phyloP scores from a whole-genome alignment of 1,140 invertebrate genomes.

The Leptinotarsa lineolata region DNA sequence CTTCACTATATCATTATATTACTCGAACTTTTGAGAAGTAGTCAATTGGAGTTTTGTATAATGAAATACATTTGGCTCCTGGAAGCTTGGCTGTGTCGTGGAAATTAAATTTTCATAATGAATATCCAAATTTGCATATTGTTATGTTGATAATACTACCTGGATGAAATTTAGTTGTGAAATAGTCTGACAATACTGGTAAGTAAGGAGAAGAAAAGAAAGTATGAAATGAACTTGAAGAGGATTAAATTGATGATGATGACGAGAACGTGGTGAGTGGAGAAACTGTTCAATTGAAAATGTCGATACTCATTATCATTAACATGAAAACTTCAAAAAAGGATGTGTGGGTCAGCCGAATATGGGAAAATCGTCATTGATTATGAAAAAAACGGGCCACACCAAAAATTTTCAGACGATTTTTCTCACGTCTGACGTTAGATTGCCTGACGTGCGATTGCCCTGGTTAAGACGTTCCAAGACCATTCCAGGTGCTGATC shows the following conservation, averaged over 20 bases:
- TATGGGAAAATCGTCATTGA: slow-evolving; percentile 93
- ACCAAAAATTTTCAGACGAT: slow-evolving; percentile 99
- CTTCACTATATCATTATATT: slow-evolving; percentile 83
- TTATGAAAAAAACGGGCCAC: slow-evolving; percentile 92
- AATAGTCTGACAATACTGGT: slow-evolving; percentile 61
- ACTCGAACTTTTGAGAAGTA: slow-evolving; percentile 74
- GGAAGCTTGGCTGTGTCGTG: slow-evolving; percentile 83
- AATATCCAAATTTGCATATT: slow-evolving; percentile 77
- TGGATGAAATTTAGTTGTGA: slow-evolving; percentile 70
- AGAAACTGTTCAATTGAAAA: slow-evolving; percentile 62
- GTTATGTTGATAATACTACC: slow-evolving; percentile 85
- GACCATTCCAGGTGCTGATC: slow-evolving; percentile 85
- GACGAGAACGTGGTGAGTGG: slow-evolving; percentile 55
- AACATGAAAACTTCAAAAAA: slow-evolving; percentile 76
- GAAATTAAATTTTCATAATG: slow-evolving; percentile 76
- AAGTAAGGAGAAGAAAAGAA: slow-evolving; percentile 30
- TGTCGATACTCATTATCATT: slow-evolving; percentile 68
- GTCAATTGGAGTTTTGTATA: slow-evolving; percentile 86
- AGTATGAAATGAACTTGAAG: too few species aligned
- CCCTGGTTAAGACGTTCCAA: slow-evolving; percentile 87
- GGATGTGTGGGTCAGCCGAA: slow-evolving; percentile 93
- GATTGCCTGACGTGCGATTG: slow-evolving; percentile 94
- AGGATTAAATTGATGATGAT: too few species aligned
- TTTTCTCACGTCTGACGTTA: slow-evolving; percentile 82
- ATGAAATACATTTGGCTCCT: slow-evolving; percentile 90